A percentile compares a stretch with the other conserved stretches of the same genome.
These are phyloP conservation scores for Limosa lapponica DNA, from an alignment of 2,797 vertebrate species.

Conservation along the genomic window DNA sequence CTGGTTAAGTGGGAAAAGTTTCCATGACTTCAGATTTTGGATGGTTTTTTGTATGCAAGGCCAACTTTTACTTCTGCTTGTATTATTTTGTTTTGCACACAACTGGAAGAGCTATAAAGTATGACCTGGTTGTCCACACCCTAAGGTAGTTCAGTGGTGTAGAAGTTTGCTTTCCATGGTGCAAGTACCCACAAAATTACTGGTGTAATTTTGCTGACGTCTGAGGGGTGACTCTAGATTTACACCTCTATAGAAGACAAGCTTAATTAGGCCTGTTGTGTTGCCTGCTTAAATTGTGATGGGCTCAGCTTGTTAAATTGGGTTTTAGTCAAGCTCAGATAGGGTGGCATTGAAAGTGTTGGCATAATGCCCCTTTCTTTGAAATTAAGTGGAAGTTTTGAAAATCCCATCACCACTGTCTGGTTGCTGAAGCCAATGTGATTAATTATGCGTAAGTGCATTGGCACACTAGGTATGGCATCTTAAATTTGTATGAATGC, in stretches of 20 bases:
- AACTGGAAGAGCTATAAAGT: background rate
- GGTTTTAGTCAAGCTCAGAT: background rate
- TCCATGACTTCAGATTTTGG: background rate
- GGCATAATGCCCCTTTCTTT: background rate
- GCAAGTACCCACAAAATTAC: background rate
- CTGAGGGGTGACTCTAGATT: background rate
- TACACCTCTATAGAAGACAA: background rate
- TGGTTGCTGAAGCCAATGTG: background rate
- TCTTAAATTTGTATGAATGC: background rate
- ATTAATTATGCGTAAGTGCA: background rate
- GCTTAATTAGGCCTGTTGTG: background rate
- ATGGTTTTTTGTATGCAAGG: background rate
- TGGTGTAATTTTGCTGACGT: background rate
- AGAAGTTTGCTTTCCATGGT: background rate
- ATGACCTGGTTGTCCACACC: fast-evolving
- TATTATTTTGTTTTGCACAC: background rate
- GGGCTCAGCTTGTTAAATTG: background rate
- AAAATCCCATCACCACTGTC: background rate
- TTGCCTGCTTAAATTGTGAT: background rate
- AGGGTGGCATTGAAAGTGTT: background rate
- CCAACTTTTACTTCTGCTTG: background rate
- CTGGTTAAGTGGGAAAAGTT: background rate
- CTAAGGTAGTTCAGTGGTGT: background rate
- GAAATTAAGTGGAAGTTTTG: background rate
- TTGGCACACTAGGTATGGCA: background rate